Evolutionary conservation across 2,797 vertebrate species (phyloP).

Genomic region (Crax fasciolata): DNA sequence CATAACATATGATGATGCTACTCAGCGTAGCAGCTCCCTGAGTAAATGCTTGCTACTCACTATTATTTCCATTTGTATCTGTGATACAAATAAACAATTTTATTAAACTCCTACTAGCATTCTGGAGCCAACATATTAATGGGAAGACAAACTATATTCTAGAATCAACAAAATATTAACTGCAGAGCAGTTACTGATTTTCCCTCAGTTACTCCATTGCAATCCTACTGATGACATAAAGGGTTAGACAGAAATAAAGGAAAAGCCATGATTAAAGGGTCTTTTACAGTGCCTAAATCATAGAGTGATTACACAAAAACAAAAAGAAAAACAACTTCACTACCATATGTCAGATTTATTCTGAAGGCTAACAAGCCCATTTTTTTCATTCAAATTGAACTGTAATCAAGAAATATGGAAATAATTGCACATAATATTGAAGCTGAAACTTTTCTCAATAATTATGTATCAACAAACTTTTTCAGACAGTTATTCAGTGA

Average conservation of each 20-base stretch:
- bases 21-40: background rate
- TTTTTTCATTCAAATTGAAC: conserved; percentile 30
- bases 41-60: background rate
- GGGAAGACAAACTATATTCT: background rate
- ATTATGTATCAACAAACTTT: conserved; percentile 59
- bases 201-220: background rate
- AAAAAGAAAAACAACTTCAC: conserved; percentile 26
- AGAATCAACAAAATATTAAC: conserved; percentile 1
- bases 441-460: conserved; percentile 51
- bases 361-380: conserved; percentile 44
- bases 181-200: background rate
- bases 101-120: background rate
- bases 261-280: background rate
- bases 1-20: background rate
- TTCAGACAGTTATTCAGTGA: conserved; percentile 70
- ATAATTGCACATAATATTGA: conserved; percentile 36
- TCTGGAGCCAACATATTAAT: background rate
- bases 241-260: background rate
- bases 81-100: background rate
- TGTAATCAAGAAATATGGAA: conserved; percentile 62
- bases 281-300: conserved; percentile 45
- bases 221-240: background rate
- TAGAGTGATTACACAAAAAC: background rate
- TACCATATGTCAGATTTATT: conserved; percentile 33
- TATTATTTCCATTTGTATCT: background rate